Percentiles rank a stretch among this genome's conserved stretches.
Evolutionary conservation across 2,113 vertebrate genomes (phyloP).

Genomic region (Odobenus rosmarus): DNA sequence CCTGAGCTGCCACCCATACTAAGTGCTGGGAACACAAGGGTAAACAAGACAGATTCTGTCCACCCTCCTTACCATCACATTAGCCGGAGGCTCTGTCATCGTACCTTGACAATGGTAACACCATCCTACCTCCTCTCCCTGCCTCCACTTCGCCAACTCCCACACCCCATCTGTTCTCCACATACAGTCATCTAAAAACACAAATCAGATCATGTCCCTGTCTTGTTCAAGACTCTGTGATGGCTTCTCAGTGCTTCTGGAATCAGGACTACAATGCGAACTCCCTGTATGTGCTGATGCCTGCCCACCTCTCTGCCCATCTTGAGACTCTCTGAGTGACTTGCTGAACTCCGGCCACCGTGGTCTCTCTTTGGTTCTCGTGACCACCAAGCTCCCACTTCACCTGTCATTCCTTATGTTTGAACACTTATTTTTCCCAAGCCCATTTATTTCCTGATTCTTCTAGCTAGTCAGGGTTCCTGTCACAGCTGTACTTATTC

Average conservation of each 20-base stretch:
- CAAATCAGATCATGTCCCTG: background rate
- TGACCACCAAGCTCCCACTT: background rate
- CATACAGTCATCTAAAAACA: background rate
- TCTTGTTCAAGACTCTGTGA: background rate
- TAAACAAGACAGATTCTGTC: background rate
- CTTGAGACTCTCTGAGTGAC: background rate
- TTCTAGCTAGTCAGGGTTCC: background rate
- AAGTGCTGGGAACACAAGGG: background rate
- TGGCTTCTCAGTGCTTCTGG: background rate
- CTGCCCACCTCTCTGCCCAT: background rate
- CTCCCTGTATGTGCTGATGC: fast-evolving
- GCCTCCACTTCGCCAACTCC: background rate
- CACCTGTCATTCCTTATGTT: background rate
- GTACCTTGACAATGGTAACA: background rate
- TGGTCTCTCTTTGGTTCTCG: background rate
- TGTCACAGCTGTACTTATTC: background rate
- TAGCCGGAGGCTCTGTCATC: background rate
- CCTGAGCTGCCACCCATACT: background rate
- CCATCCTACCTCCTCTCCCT: background rate
- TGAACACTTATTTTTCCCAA: background rate
- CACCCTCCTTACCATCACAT: background rate
- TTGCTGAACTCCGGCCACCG: background rate
- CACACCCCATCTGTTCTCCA: background rate
- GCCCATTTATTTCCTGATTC: background rate
- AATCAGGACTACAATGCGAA: background rate